These are phyloP conservation scores for Nesoenas mayeri DNA, from an alignment of 2,113 vertebrate species.

Conservation along the genomic window DNA sequence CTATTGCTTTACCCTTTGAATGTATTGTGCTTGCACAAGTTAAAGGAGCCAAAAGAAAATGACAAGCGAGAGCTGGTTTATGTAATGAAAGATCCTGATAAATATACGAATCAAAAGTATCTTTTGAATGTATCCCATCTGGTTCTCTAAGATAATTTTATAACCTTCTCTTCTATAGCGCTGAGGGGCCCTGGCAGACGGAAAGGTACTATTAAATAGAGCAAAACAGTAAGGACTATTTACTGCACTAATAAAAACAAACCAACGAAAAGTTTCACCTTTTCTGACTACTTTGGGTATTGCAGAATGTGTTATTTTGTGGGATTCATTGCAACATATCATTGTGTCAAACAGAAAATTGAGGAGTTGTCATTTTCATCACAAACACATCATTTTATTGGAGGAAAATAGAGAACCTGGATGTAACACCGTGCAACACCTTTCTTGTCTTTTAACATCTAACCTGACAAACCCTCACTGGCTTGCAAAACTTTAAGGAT, in stretches of 20 bases:
- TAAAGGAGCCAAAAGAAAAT: slow-evolving; percentile 5
- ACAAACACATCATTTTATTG: neutral
- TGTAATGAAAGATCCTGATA: neutral
- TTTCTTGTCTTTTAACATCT: neutral
- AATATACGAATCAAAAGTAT: neutral
- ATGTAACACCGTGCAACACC: neutral
- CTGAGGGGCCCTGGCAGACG: neutral
- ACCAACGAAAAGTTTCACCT: neutral
- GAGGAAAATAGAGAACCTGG: neutral
- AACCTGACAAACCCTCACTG: neutral
- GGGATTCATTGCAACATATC: neutral
- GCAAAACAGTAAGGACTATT: neutral
- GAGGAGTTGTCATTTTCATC: neutral
- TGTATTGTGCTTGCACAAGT: slow-evolving; percentile 3
- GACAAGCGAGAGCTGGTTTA: neutral
- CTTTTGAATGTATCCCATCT: neutral
- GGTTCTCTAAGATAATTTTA: slow-evolving; percentile 5
- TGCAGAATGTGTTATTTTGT: neutral
- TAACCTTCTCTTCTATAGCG: neutral
- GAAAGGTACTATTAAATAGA: neutral
- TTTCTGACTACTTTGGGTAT: neutral
- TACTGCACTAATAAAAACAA: neutral
- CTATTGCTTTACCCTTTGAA: slow-evolving; percentile 18
- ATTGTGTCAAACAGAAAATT: neutral
- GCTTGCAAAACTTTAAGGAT: neutral